phyloP scores from a whole-genome alignment of 2,113 vertebrate species.

The Pterophyllum scalare region DNA sequence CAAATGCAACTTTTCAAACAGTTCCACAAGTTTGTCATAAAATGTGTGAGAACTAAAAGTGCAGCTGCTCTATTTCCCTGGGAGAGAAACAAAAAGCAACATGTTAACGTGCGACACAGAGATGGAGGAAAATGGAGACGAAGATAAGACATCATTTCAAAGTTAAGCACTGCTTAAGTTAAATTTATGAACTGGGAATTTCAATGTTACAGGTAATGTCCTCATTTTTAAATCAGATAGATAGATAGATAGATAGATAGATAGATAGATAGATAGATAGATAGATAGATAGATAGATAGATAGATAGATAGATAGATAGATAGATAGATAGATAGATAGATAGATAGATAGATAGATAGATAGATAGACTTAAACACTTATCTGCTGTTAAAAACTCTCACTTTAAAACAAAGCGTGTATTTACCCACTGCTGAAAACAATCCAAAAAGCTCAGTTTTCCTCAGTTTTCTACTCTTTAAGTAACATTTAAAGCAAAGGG shows the following conservation, averaged over 20 bases:
- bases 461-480: background rate
- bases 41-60: background rate
- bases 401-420: no score
- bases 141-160: background rate
- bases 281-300: no score
- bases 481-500: rapidly evolving
- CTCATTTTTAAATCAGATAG: rapidly evolving
- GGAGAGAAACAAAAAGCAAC: rapidly evolving
- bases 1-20: no score
- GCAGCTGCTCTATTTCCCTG: background rate
- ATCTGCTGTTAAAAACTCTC: no score
- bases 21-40: background rate
- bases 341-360: no score
- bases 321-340: no score
- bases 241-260: no score
- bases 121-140: rapidly evolving
- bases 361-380: no score
- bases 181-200: background rate
- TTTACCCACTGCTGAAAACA: background rate
- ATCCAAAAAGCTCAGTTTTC: no score
- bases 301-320: no score
- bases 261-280: no score
- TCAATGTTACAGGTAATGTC: background rate
- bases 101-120: rapidly evolving
- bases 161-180: rapidly evolving